These are phyloP conservation scores for Capromys pilorides DNA, from an alignment of 2,797 vertebrate genomes.

Conservation along the genomic window DNA sequence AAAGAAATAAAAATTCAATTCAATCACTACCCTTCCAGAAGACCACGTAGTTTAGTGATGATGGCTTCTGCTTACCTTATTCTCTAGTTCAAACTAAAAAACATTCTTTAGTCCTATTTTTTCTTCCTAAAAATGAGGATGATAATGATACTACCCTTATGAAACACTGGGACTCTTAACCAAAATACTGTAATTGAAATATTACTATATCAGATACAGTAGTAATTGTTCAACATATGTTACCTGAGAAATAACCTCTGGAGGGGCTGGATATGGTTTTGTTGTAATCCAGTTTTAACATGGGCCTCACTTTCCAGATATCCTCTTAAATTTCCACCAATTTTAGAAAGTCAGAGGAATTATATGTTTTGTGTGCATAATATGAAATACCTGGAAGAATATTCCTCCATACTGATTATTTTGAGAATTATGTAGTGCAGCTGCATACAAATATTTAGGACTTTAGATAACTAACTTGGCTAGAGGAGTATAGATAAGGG, in stretches of 20 bases:
- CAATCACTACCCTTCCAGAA: not conserved
- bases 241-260: not conserved
- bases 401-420: not conserved
- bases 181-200: not conserved
- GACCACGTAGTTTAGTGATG: not conserved
- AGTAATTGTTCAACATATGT: not conserved
- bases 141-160: not conserved
- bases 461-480: no score
- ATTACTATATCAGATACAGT: not conserved
- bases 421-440: not conserved
- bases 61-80: fast-evolving
- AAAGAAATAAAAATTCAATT: not conserved
- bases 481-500: no score
- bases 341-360: not conserved
- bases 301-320: fast-evolving
- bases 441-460: not conserved
- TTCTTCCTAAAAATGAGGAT: not conserved
- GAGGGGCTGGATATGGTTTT: not conserved
- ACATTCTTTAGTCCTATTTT: not conserved
- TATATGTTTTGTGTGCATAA: not conserved
- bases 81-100: not conserved
- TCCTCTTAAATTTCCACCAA: not conserved
- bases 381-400: not conserved
- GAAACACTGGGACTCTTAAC: not conserved
- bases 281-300: fast-evolving